A percentile compares a stretch with the other conserved stretches of the same genome.
These are phyloP conservation scores for Eupristina koningsbergeri DNA, from an alignment of 1,140 invertebrate genomes.

Conservation along the genomic window DNA sequence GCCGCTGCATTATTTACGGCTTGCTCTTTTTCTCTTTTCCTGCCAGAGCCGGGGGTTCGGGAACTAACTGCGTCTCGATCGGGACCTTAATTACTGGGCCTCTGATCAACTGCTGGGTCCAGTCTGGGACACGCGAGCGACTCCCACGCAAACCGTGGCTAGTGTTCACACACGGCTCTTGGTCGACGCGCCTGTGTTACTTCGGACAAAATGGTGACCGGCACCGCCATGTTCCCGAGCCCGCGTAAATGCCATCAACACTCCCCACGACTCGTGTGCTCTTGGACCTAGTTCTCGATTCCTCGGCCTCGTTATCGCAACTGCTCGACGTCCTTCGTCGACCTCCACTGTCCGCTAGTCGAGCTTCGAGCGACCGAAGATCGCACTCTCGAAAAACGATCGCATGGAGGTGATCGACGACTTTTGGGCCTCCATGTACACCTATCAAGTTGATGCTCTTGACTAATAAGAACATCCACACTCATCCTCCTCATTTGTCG, in stretches of 20 bases:
- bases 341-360: too few relatives aligned
- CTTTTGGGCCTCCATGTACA: not conserved
- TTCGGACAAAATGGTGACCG: not conserved
- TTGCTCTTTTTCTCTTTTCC: too few relatives aligned
- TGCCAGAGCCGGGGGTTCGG: conserved; percentile 51
- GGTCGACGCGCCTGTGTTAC: too few relatives aligned
- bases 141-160: not conserved
- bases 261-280: not conserved
- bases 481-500: too few relatives aligned
- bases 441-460: not conserved
- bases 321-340: not conserved
- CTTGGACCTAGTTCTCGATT: not conserved
- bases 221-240: not conserved
- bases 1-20: not conserved
- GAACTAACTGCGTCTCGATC: not conserved
- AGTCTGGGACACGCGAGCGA: not conserved
- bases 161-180: not conserved
- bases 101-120: conserved; percentile 25
- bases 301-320: conserved; percentile 20
- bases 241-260: not conserved
- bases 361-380: too few relatives aligned
- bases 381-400: not conserved
- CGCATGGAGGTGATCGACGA: not conserved
- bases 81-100: conserved; percentile 46
- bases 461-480: not conserved